A percentile compares a stretch with the other conserved stretches of the same genome.
These are phyloP conservation scores for Drosophila villosipedis DNA, from an alignment of 2,888 invertebrate species.

Conservation along the genomic window DNA sequence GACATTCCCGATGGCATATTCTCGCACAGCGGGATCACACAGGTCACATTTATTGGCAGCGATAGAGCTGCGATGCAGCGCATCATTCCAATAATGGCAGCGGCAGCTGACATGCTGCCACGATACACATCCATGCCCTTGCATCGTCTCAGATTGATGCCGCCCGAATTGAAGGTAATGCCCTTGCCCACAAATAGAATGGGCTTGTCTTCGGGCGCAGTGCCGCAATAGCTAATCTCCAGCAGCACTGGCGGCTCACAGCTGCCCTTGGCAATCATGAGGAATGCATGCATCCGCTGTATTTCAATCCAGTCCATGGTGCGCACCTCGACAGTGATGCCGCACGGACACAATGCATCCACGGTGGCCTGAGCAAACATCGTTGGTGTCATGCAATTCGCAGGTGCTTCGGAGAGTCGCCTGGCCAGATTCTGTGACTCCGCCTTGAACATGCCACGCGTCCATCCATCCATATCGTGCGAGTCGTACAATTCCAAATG, in stretches of 20 bases:
- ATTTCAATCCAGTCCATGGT: constrained; percentile 87
- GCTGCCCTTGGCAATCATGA: constrained; percentile 83
- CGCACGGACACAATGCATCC: constrained; percentile 88
- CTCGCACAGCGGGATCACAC: constrained; percentile 85
- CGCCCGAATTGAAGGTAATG: constrained; percentile 86
- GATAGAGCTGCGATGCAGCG: constrained; percentile 86
- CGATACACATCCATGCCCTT: constrained; percentile 83
- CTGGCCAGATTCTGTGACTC: constrained; percentile 91
- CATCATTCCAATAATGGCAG: constrained; percentile 87
- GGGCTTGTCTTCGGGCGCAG: constrained; percentile 85
- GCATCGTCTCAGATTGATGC: constrained; percentile 76
- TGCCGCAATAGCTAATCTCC: constrained; percentile 87
- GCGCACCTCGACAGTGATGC: constrained; percentile 85
- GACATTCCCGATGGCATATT: constrained; percentile 87
- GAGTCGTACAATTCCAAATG: constrained; percentile 86
- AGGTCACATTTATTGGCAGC: constrained; percentile 86
- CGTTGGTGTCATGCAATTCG: constrained; percentile 91
- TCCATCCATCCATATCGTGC: constrained; percentile 87
- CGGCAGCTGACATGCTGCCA: constrained; percentile 88
- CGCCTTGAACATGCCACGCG: constrained; percentile 88
- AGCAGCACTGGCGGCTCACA: constrained; percentile 87
- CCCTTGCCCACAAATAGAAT: constrained; percentile 87
- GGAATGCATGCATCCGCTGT: constrained; percentile 87
- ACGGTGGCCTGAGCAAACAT: constrained; percentile 89
- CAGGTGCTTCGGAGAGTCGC: constrained; percentile 89